Conservation (phyloP, 2,797 vertebrate genomes). For the Enteromius viviparus region DNA sequence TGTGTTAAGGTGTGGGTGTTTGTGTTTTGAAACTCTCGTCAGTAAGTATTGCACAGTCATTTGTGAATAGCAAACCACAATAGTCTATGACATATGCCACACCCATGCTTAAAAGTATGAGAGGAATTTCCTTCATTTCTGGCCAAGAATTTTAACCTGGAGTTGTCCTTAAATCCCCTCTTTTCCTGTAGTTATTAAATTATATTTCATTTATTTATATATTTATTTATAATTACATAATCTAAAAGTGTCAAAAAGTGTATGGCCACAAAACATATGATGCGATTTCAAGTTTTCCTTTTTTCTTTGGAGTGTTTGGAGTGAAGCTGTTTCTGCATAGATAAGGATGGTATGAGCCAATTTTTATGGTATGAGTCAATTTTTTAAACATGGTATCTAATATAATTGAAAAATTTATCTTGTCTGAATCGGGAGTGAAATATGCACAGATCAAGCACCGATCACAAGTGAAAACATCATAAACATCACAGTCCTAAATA, state of each 20-base stretch:
- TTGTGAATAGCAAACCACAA: slow-evolving; percentile 30
- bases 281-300: too few species aligned
- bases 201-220: not conserved
- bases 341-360: too few species aligned
- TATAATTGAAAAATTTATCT: too few species aligned
- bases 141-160: not conserved
- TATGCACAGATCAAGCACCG: not conserved
- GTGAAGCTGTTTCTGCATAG: too few species aligned
- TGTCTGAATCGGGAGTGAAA: too few species aligned
- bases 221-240: not conserved
- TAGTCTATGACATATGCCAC: slow-evolving; percentile 14
- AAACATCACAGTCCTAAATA: not conserved
- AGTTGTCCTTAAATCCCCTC: slow-evolving; percentile 21
- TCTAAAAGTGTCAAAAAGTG: not conserved
- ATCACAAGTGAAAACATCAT: not conserved
- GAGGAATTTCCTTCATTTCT: slow-evolving; percentile 31
- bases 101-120: slow-evolving; percentile 17
- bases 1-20: slow-evolving; percentile 12
- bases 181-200: not conserved
- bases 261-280: not conserved
- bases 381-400: too few species aligned
- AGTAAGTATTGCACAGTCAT: slow-evolving; percentile 22
- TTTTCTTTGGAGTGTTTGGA: too few species aligned
- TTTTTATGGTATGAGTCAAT: too few species aligned
- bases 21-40: slow-evolving; percentile 26